These are phyloP conservation scores for Platichthys flesus DNA, from an alignment of 2,113 vertebrate species.

Conservation along the genomic window DNA sequence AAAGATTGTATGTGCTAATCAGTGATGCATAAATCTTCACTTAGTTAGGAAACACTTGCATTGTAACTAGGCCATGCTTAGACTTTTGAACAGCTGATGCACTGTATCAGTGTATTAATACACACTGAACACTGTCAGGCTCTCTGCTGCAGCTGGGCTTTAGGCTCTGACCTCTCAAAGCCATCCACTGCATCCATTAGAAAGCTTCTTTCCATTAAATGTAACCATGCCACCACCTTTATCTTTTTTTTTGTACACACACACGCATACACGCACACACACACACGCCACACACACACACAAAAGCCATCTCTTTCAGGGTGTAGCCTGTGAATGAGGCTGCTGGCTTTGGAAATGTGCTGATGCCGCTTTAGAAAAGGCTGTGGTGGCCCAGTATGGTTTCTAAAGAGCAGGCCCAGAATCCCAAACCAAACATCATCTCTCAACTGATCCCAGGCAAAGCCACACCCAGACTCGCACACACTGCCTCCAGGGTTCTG, in stretches of 20 bases:
- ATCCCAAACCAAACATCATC: slow-evolving; percentile 47
- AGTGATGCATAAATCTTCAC: neutral
- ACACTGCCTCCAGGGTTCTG: neutral
- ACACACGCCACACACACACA: neutral
- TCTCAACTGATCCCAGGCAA: slow-evolving; percentile 25
- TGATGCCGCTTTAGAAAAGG: slow-evolving; percentile 67
- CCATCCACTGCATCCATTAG: neutral
- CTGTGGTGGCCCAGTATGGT: slow-evolving; percentile 57
- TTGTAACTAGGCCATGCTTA: neutral
- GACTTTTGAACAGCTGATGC: neutral
- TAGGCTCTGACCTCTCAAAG: slow-evolving; percentile 10
- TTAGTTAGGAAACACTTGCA: neutral
- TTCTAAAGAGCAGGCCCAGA: slow-evolving; percentile 67
- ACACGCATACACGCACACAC: slow-evolving; percentile 26
- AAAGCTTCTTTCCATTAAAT: slow-evolving; percentile 5
- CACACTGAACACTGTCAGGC: neutral
- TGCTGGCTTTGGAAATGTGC: slow-evolving; percentile 73
- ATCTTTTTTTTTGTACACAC: slow-evolving; percentile 33
- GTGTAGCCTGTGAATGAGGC: slow-evolving; percentile 65
- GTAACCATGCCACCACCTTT: slow-evolving; percentile 19
- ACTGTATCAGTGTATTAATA: neutral
- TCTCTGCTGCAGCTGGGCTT: slow-evolving; percentile 11
- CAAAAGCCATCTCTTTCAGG: slow-evolving; percentile 67
- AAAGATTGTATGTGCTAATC: neutral
- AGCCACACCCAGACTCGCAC: slow-evolving; percentile 19